Percentiles rank a stretch among this genome's conserved stretches.
Conservation (phyloP, 2,797 vertebrate species). For the Kryptopterus vitreolus region DNA sequence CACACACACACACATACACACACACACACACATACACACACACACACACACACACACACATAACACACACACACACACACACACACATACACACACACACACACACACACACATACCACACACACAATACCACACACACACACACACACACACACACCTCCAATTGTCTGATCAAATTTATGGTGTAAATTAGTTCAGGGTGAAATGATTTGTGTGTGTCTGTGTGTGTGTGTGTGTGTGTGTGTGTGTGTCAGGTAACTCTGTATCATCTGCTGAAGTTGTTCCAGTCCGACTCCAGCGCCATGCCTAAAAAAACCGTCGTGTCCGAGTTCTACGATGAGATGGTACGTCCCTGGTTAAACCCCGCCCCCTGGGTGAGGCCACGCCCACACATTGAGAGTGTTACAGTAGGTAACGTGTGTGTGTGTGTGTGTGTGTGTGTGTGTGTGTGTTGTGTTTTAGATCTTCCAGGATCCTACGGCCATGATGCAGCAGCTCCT, state of each 20-base stretch:
- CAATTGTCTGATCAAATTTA: no score
- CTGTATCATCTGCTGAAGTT: slow-evolving; percentile 95
- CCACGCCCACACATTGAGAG: no score
- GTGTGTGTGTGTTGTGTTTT: slow-evolving; percentile 31
- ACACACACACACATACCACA: no score
- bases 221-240: not conserved
- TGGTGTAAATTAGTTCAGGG: no score
- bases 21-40: no score
- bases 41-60: no score
- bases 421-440: not conserved
- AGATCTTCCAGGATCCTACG: slow-evolving; percentile 99
- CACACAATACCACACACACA: no score
- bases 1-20: no score
- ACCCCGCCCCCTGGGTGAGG: not conserved
- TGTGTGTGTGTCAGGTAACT: slow-evolving; percentile 82
- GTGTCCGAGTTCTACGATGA: slow-evolving; percentile 99
- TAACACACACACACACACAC: no score
- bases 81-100: not conserved
- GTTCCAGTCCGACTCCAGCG: slow-evolving; percentile 96
- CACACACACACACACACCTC: no score
- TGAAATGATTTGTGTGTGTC: no score
- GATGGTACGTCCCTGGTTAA: slow-evolving; percentile 78
- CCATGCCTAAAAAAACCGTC: slow-evolving; percentile 96
- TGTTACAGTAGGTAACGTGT: not conserved
- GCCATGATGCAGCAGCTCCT: slow-evolving; percentile 98